Evolutionary conservation across 2,888 invertebrate species (phyloP).

Genomic region (Cheilosia impressa): DNA sequence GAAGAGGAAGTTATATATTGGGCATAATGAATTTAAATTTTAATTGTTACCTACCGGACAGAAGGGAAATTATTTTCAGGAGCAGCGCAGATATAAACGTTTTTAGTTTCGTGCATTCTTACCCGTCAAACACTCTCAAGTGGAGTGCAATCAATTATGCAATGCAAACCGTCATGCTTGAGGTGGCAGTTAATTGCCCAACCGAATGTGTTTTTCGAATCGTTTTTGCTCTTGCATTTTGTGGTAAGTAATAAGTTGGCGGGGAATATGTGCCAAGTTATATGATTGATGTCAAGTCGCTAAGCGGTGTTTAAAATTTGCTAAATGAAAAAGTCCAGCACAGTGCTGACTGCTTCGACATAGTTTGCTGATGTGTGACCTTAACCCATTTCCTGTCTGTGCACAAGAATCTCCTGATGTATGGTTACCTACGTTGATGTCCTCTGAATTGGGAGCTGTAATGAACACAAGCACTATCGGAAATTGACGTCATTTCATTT

Average conservation of each 20-base stretch:
- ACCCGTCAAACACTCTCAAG: conserved; percentile 45
- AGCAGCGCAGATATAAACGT: conserved; percentile 43
- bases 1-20: conserved; percentile 38
- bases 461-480: too few relatives aligned
- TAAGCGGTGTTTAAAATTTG: conserved; percentile 41
- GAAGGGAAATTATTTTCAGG: conserved; percentile 58
- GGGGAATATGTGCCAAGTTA: neutral
- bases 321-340: too few relatives aligned
- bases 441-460: too few relatives aligned
- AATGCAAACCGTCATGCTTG: conserved; percentile 67
- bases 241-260: conserved; percentile 41
- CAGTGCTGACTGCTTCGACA: too few relatives aligned
- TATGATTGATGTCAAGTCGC: conserved; percentile 18
- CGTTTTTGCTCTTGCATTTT: conserved; percentile 6
- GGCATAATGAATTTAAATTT: conserved; percentile 71
- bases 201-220: conserved; percentile 53
- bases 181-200: conserved; percentile 72
- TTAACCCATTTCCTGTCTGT: too few relatives aligned
- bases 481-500: too few relatives aligned
- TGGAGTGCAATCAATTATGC: conserved; percentile 75
- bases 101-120: conserved; percentile 38
- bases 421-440: too few relatives aligned
- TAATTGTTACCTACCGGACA: conserved; percentile 73
- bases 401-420: too few relatives aligned
- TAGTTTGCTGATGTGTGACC: too few relatives aligned